These are phyloP conservation scores for Arremon brunneinucha DNA, from an alignment of 2,797 vertebrate species.

Conservation along the genomic window DNA sequence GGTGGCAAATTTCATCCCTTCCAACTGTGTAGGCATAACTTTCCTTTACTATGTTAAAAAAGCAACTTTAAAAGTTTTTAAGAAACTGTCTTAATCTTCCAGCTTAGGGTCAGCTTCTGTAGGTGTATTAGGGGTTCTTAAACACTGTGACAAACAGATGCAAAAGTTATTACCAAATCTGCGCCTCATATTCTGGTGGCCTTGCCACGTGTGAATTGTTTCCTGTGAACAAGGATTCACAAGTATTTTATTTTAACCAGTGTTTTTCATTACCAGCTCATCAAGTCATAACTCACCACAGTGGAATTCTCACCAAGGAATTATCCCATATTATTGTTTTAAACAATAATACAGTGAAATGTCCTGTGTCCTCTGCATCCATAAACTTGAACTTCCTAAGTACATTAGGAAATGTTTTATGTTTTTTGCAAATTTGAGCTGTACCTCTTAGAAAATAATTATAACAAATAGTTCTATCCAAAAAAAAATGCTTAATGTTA, in stretches of 20 bases:
- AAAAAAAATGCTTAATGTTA: background rate
- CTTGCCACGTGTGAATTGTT: background rate
- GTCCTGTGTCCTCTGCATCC: background rate
- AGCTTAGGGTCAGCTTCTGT: background rate
- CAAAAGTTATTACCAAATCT: background rate
- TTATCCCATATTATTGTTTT: background rate
- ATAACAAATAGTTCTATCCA: background rate
- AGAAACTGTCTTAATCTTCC: background rate
- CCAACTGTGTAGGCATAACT: background rate
- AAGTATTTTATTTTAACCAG: background rate
- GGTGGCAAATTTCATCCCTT: background rate
- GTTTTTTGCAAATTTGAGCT: background rate
- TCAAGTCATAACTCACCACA: background rate
- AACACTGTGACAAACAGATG: background rate
- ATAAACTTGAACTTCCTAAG: background rate
- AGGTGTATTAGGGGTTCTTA: background rate
- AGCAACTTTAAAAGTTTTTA: background rate
- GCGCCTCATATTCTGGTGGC: background rate
- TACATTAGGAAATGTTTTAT: background rate
- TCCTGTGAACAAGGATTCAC: rapidly evolving
- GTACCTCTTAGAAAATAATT: background rate
- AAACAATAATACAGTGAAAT: background rate
- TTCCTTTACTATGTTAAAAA: background rate
- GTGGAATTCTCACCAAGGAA: background rate
- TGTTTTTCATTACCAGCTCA: background rate